Evolutionary conservation across 2,888 invertebrate genomes (phyloP).

Genomic region (Phania funesta): DNA sequence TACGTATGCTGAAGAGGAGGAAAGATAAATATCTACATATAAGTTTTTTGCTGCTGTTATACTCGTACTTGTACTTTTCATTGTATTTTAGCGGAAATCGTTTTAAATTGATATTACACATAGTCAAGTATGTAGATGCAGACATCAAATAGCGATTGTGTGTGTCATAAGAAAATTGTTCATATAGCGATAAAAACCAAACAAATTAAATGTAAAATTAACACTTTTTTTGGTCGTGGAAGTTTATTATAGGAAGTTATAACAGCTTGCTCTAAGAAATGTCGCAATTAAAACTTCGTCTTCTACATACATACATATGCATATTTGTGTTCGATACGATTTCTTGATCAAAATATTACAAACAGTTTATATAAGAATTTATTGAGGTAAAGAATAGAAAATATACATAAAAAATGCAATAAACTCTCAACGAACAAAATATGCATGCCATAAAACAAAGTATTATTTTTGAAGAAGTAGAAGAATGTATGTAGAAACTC

Average conservation of each 20-base stretch:
- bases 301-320: no score
- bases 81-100: constrained; percentile 62
- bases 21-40: constrained; percentile 58
- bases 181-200: constrained; percentile 38
- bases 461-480: no score
- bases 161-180: constrained; percentile 58
- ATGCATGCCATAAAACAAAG: no score
- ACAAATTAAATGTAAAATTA: constrained; percentile 23
- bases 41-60: constrained; percentile 11
- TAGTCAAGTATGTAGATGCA: constrained; percentile 41
- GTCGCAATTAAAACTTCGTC: no score
- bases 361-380: no score
- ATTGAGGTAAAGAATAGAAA: no score
- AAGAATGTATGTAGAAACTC: no score
- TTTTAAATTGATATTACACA: constrained; percentile 64
- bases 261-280: no score
- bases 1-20: constrained; percentile 27
- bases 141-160: constrained; percentile 52
- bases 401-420: no score
- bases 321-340: not conserved
- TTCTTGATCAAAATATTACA: no score
- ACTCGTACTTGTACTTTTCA: not conserved
- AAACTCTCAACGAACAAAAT: no score
- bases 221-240: constrained; percentile 12
- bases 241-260: no score